These are phyloP conservation scores for Achatina immaculata DNA, from an alignment of 1,140 invertebrate species.

Conservation along the genomic window DNA sequence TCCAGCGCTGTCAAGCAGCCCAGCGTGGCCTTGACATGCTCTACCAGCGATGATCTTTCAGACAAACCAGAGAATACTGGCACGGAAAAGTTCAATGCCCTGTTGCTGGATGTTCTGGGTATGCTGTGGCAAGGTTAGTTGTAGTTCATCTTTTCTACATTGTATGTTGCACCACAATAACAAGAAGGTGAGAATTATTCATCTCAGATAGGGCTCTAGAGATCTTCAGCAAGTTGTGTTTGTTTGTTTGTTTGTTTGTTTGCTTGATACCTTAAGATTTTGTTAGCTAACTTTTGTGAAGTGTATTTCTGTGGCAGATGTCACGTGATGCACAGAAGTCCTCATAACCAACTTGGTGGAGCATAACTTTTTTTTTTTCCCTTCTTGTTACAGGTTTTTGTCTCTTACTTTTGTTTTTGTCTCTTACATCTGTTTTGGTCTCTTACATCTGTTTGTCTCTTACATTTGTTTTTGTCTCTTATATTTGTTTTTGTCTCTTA, in stretches of 20 bases:
- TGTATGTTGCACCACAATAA: too few relatives aligned
- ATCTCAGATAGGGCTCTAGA: too few relatives aligned
- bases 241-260: too few relatives aligned
- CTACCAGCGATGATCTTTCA: background rate
- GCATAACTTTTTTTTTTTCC: background rate
- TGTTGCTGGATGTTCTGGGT: constrained; percentile 1
- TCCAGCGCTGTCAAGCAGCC: background rate
- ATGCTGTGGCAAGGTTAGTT: constrained; percentile 29
- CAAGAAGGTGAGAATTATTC: too few relatives aligned
- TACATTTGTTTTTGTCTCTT: background rate
- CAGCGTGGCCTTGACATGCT: background rate
- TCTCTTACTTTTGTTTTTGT: background rate
- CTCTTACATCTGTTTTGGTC: background rate
- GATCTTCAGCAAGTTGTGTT: too few relatives aligned
- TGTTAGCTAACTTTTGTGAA: too few relatives aligned
- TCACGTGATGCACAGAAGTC: too few relatives aligned
- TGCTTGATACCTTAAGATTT: too few relatives aligned
- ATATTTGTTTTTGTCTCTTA: background rate
- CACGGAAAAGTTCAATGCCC: background rate
- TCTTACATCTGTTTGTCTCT: background rate
- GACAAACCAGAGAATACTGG: background rate
- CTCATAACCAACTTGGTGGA: too few relatives aligned
- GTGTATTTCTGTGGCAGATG: too few relatives aligned
- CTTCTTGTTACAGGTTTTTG: background rate
- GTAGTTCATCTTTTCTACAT: too few relatives aligned